A percentile compares a stretch with the other conserved stretches of the same genome.
phyloP scores from a whole-genome alignment of 2,113 vertebrate genomes.

The Epinephelus lanceolatus region DNA sequence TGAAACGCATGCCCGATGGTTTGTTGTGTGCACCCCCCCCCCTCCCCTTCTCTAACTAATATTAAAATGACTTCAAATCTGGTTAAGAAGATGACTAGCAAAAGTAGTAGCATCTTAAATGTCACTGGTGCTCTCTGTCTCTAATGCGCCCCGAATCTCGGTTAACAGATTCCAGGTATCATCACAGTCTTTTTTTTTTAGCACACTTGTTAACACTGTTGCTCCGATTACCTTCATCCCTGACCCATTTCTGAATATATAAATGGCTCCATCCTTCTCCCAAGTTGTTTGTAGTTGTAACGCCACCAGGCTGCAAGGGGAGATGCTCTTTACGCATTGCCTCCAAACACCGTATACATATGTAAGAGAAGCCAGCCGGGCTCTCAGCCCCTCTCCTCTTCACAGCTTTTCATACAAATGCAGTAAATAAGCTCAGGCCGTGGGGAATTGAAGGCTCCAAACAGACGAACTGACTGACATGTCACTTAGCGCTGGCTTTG shows the following conservation, averaged over 20 bases:
- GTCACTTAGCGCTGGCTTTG: conserved; percentile 83
- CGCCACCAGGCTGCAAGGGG: conserved; percentile 44
- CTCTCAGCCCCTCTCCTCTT: conserved; percentile 73
- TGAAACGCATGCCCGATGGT: conserved; percentile 83
- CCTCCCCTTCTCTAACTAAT: conserved; percentile 70
- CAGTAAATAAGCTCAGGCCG: conserved; percentile 83
- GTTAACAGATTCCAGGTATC: conserved; percentile 72
- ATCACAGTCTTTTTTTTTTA: conserved; percentile 23
- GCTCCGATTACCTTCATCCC: conserved; percentile 78
- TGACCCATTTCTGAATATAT: conserved; percentile 81
- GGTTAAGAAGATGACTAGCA: conserved; percentile 82
- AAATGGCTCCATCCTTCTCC: conserved; percentile 69
- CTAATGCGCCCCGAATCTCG: conserved; percentile 47
- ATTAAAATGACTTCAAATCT: conserved; percentile 77
- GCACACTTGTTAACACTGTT: conserved; percentile 65
- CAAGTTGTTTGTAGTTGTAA: conserved; percentile 75
- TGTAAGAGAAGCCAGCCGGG: conserved; percentile 75
- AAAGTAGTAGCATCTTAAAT: conserved; percentile 82
- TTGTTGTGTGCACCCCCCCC: conserved; percentile 71
- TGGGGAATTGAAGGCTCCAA: conserved; percentile 81
- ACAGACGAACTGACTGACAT: conserved; percentile 78
- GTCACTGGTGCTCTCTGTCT: conserved; percentile 69
- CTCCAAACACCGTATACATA: conserved; percentile 83
- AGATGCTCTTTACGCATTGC: conserved; percentile 70
- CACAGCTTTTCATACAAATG: conserved; percentile 83